Evolutionary conservation across 92 coral and sea anemone genomes (phyloP).

Genomic region (Virgularia gustaviana): DNA sequence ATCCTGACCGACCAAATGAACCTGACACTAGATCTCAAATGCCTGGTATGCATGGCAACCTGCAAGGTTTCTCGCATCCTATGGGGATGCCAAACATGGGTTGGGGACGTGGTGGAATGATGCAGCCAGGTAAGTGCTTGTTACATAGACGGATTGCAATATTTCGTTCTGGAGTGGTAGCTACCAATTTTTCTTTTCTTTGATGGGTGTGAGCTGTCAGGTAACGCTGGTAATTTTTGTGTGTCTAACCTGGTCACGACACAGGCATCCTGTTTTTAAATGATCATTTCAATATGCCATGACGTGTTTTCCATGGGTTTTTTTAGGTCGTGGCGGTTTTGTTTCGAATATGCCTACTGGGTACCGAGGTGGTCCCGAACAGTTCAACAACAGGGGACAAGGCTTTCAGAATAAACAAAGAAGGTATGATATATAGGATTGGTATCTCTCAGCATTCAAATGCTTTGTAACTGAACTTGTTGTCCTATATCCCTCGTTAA

Average conservation of each 20-base stretch:
- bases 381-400: conserved; percentile 59
- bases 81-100: conserved; percentile 79
- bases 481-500: no score
- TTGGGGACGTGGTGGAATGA: conserved; percentile 81
- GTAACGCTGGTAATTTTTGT: no score
- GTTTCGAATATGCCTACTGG: conserved; percentile 60
- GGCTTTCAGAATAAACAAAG: conserved; percentile 84
- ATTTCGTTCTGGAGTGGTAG: no score
- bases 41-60: conserved; percentile 64
- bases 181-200: no score
- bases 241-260: no score
- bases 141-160: no score
- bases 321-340: conserved; percentile 66
- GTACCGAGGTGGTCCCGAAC: conserved; percentile 65
- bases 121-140: conserved; percentile 82
- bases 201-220: no score
- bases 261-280: no score
- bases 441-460: no score
- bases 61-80: conserved; percentile 76
- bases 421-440: conserved; percentile 75
- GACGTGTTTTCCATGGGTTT: neutral
- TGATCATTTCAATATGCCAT: no score
- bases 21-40: conserved; percentile 59
- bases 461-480: no score
- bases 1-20: conserved; percentile 79